Evolutionary conservation across 2,888 invertebrate genomes (phyloP).

Genomic region (Rhingia rostrata): DNA sequence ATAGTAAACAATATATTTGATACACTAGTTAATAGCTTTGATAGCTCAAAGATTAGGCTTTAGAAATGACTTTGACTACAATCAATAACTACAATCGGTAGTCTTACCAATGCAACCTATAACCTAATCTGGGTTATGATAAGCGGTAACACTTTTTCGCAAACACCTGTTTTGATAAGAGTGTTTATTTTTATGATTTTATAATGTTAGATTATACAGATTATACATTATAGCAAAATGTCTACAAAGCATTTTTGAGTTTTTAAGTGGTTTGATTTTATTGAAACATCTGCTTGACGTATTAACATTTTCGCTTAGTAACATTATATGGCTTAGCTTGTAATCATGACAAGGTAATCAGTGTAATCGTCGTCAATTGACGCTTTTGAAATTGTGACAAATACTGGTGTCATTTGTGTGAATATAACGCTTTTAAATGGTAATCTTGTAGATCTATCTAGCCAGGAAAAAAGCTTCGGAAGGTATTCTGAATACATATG

Average conservation of each 20-base stretch:
- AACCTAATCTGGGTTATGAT: constrained; percentile 23
- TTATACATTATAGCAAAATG: not conserved
- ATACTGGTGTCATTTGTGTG: too few relatives aligned
- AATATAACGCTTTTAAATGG: too few relatives aligned
- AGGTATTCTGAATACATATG: too few relatives aligned
- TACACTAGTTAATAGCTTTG: too few relatives aligned
- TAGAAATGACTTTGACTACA: not conserved
- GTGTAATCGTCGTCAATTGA: too few relatives aligned
- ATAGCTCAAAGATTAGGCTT: not conserved
- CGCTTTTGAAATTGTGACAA: too few relatives aligned
- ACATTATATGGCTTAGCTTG: constrained; percentile 3
- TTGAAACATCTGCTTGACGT: constrained; percentile 1
- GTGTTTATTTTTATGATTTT: constrained; percentile 22
- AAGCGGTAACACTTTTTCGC: not conserved
- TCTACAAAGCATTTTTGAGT: constrained; percentile 10
- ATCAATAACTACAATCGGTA: not conserved
- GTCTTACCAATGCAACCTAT: not conserved
- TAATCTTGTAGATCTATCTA: too few relatives aligned
- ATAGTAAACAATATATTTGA: too few relatives aligned
- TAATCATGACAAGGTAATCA: too few relatives aligned
- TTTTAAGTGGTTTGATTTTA: constrained; percentile 10
- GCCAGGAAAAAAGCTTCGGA: too few relatives aligned
- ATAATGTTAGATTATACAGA: not conserved
- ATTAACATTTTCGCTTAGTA: constrained; percentile 17
- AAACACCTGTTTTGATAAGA: constrained; percentile 64